These are phyloP conservation scores for Arenaria interpres DNA, from an alignment of 2,113 vertebrate species.

Conservation along the genomic window DNA sequence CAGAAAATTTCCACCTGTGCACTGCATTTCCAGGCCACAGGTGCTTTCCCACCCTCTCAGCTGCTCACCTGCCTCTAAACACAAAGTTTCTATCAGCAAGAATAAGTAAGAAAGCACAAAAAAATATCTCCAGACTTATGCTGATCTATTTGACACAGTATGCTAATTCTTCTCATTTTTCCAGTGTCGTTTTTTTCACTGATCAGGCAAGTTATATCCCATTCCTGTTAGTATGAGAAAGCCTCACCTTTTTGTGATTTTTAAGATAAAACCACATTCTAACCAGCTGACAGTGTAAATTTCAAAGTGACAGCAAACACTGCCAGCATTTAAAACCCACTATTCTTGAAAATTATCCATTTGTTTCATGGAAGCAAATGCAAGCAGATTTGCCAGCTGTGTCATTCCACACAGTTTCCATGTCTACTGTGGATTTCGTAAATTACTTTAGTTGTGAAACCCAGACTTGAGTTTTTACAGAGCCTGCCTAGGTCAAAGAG, in stretches of 20 bases:
- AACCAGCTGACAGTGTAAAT: neutral
- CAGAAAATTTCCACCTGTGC: neutral
- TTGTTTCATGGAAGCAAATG: neutral
- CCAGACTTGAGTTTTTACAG: neutral
- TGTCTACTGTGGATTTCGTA: neutral
- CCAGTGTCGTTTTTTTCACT: neutral
- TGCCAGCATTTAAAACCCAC: neutral
- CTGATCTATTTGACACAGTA: neutral
- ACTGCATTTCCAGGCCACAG: neutral
- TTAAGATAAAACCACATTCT: neutral
- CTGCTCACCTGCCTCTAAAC: neutral
- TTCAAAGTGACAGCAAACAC: neutral
- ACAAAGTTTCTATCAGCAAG: neutral
- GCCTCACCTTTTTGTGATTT: neutral
- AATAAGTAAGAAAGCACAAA: neutral
- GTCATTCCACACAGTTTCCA: neutral
- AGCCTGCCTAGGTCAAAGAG: neutral
- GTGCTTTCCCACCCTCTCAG: neutral
- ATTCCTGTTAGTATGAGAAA: neutral
- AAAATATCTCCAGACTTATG: neutral
- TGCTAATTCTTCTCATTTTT: neutral
- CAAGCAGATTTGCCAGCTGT: conserved; percentile 8
- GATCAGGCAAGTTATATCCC: neutral
- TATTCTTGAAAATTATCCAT: neutral
- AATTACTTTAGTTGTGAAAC: neutral